Percentiles rank a stretch among this genome's conserved stretches.
These are phyloP conservation scores for Ictidomys tridecemlineatus DNA, from an alignment of 2,113 vertebrate genomes.

Conservation along the genomic window DNA sequence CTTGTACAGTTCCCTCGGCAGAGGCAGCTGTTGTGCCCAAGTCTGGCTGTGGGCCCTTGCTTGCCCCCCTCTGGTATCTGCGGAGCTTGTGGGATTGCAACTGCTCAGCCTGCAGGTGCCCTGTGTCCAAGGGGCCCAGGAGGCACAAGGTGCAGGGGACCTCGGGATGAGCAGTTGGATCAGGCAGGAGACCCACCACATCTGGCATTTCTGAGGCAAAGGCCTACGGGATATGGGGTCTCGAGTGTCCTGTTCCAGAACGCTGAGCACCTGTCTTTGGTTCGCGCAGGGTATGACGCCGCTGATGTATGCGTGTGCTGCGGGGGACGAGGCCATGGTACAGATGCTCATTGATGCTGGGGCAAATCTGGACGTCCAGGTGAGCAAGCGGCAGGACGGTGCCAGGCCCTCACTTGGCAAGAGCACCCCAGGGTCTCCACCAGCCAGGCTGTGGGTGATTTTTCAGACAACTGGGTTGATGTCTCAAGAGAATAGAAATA, in stretches of 20 bases:
- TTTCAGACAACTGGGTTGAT: neutral
- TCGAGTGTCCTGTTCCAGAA: fast-evolving
- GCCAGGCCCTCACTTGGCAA: neutral
- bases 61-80: neutral
- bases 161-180: neutral
- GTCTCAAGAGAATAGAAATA: neutral
- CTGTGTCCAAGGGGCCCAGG: fast-evolving
- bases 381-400: slow-evolving; percentile 75
- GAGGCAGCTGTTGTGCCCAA: neutral
- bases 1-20: neutral
- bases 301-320: slow-evolving; percentile 97
- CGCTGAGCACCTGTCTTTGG: neutral
- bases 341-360: slow-evolving; percentile 99
- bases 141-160: too few species aligned
- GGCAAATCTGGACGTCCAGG: slow-evolving; percentile 93
- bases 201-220: neutral
- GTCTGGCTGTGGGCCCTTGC: neutral
- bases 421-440: neutral
- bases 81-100: neutral
- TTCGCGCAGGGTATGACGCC: slow-evolving; percentile 95
- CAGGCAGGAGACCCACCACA: fast-evolving
- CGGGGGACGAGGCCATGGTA: slow-evolving; percentile 98
- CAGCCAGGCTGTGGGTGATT: fast-evolving
- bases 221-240: fast-evolving
- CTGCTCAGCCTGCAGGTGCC: neutral